These are phyloP conservation scores for Brachyopa scutellaris DNA, from an alignment of 2,888 invertebrate genomes.

Conservation along the genomic window DNA sequence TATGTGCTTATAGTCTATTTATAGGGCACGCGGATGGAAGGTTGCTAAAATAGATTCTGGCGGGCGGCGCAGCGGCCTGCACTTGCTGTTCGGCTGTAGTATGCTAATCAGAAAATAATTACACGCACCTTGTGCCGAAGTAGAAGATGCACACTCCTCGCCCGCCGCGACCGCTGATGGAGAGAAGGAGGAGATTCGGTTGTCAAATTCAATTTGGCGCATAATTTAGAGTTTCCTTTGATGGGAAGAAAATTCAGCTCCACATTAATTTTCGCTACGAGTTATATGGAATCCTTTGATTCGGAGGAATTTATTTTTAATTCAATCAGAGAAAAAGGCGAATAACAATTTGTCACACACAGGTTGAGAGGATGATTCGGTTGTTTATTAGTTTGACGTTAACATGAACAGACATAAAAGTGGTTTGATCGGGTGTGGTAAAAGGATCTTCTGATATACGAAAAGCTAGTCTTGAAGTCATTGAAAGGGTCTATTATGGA, in stretches of 20 bases:
- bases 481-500: too few relatives aligned
- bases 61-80: conserved; percentile 17
- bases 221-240: conserved; percentile 70
- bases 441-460: too few relatives aligned
- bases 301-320: conserved; percentile 26
- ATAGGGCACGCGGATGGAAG: conserved; percentile 31
- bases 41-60: conserved; percentile 48
- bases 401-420: too few relatives aligned
- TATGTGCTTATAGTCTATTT: conserved; percentile 58
- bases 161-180: not conserved
- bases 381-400: conserved; percentile 21
- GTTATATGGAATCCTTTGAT: conserved; percentile 34
- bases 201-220: conserved; percentile 69
- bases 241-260: conserved; percentile 24
- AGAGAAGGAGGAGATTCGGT: conserved; percentile 22
- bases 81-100: conserved; percentile 43
- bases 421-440: too few relatives aligned
- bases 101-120: conserved; percentile 69
- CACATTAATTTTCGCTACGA: conserved; percentile 4
- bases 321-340: conserved; percentile 11
- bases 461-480: too few relatives aligned
- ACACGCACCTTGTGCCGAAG: conserved; percentile 60
- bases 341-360: conserved; percentile 31
- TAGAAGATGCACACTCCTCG: not conserved
- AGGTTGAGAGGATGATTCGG: not conserved